Conservation (phyloP, 2,888 invertebrate genomes). For the Plagodis pulveraria region DNA sequence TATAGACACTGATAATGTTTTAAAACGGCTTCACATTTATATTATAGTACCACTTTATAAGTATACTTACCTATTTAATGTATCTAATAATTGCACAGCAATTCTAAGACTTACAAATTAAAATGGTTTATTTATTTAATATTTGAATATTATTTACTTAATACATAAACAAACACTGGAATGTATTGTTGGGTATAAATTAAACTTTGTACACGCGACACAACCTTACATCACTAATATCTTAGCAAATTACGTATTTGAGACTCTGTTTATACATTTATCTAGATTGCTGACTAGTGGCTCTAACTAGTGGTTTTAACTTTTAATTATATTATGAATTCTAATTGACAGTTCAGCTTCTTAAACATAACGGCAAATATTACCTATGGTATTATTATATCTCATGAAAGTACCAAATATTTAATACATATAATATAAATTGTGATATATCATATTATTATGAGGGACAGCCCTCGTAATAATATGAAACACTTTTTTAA, state of each 20-base stretch:
- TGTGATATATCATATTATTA: no score
- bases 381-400: no score
- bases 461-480: no score
- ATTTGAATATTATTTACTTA: constrained; percentile 19
- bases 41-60: no score
- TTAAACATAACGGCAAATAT: background rate
- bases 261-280: constrained; percentile 35
- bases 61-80: background rate
- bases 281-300: constrained; percentile 55
- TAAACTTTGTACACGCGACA: constrained; percentile 35
- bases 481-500: no score
- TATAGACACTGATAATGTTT: no score
- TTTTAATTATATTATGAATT: no score
- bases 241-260: constrained; percentile 35
- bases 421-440: no score
- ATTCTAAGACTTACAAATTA: constrained; percentile 35
- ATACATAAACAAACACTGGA: constrained; percentile 35
- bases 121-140: constrained; percentile 11
- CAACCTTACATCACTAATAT: constrained; percentile 41
- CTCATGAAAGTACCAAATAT: no score
- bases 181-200: constrained; percentile 37
- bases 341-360: constrained; percentile 3
- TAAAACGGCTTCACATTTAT: no score
- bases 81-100: constrained; percentile 35
- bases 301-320: constrained; percentile 35